Evolutionary conservation across 2,113 vertebrate genomes (phyloP), one percentile per base, ranked within the genome.

Genomic region (Vulpes vulpes): DNA sequence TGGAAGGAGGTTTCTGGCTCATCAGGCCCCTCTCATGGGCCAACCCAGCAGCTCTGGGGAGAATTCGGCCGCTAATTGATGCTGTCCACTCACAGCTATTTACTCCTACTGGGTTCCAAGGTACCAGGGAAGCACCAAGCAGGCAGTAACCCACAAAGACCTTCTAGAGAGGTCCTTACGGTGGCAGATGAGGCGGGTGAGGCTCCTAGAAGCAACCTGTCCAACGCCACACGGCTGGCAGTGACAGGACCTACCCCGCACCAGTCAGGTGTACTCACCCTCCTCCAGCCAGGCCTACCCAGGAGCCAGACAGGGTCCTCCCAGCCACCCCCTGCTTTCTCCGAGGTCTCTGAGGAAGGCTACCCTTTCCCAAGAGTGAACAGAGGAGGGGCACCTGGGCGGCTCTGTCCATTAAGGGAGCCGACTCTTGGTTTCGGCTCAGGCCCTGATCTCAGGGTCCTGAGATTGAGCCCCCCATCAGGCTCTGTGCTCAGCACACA

Each of bases 231-330:
- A 38, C 27, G 19, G 55, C 35, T 0, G 32, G 73, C 25, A 14
- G 5, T 0, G n/a, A 67, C 69, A 20, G 53, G 17, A 11, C 17
- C 38, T 3, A 4, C 14, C 22, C 49, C 0, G 1, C 22, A 0
- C 1, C 62, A 1, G 25, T 19, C 3, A 10, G 0, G 1, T 2
- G 30, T 4, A 0, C n/a, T 11, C 51, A 20, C 17, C 22, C 79
- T 8, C 19, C 16, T 10, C 69, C 55, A 2, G 5, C n/a, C 6
- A 4, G n/a, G 17, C n/a, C 60, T 15, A 7, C 16, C 3, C 15
- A 64, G 11, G 43, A 43, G 43, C 27, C 11, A 65, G 7, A 23
- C 0, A 8, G 90, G n/a, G 5, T 30, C 80, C 43, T 82, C 43
- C 49, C 49, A 35, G 59, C 4, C 55, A 23, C 2, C 7, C 55